These are phyloP conservation scores for Mastomys coucha DNA, from an alignment of 2,113 vertebrate species.

Conservation along the genomic window DNA sequence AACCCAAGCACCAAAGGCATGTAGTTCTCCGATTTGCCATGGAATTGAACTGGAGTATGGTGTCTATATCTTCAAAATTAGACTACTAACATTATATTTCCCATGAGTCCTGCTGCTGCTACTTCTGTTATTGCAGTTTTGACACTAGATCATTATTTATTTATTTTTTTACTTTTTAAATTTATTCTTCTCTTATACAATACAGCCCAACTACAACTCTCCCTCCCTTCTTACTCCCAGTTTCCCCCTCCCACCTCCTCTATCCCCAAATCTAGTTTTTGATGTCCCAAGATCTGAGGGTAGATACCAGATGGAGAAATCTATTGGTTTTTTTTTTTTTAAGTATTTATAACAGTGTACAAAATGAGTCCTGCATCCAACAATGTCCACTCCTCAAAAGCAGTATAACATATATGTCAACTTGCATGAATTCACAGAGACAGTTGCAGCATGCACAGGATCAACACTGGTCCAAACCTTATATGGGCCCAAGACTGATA, in stretches of 20 bases:
- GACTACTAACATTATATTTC: background rate
- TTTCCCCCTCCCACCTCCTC: too few relatives aligned
- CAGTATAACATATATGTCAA: too few relatives aligned
- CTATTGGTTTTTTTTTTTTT: too few relatives aligned
- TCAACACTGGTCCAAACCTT: too few relatives aligned
- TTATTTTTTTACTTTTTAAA: background rate
- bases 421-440: too few relatives aligned
- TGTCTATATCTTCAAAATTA: background rate
- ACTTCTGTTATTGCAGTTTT: background rate
- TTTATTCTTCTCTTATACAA: background rate
- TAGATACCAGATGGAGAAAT: too few relatives aligned
- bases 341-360: too few relatives aligned
- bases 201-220: background rate
- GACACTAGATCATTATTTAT: background rate
- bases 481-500: too few relatives aligned
- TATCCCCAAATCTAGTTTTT: background rate
- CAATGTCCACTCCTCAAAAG: too few relatives aligned
- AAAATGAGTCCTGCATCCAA: too few relatives aligned
- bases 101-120: background rate
- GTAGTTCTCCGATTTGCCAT: background rate
- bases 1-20: rapidly evolving
- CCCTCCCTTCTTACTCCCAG: background rate
- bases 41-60: background rate
- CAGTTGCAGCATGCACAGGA: too few relatives aligned
- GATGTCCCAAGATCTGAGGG: too few relatives aligned